These are phyloP conservation scores for Nephila pilipes DNA, from an alignment of 1,140 invertebrate genomes.

Conservation along the genomic window DNA sequence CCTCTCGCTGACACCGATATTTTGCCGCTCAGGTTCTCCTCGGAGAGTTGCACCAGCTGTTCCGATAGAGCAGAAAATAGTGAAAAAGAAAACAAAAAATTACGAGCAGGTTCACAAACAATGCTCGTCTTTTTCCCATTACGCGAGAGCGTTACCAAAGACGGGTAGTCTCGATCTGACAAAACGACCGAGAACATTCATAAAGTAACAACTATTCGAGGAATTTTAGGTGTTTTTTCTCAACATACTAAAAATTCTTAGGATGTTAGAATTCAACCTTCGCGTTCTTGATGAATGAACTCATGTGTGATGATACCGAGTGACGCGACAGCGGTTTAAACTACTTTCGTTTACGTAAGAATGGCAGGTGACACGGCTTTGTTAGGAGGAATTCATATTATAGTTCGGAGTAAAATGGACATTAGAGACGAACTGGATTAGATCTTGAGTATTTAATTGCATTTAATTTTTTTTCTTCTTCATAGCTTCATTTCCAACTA, in stretches of 20 bases:
- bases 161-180: not conserved
- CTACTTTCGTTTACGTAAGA: not conserved
- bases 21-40: not conserved
- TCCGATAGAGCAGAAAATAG: not conserved
- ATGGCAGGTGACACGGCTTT: not conserved
- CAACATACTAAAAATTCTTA: slow-evolving; percentile 11
- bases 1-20: not conserved
- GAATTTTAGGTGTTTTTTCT: slow-evolving; percentile 7
- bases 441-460: no score
- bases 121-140: not conserved
- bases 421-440: not conserved
- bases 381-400: not conserved
- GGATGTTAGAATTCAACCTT: slow-evolving; percentile 11
- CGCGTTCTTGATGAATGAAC: not conserved
- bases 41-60: slow-evolving; percentile 10
- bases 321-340: not conserved
- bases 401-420: not conserved
- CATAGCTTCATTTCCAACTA: no score
- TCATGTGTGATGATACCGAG: not conserved
- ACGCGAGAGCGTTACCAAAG: not conserved
- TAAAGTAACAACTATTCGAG: slow-evolving; percentile 16
- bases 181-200: slow-evolving; percentile 1
- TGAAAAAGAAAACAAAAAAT: slow-evolving; percentile 11
- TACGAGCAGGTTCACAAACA: slow-evolving; percentile 37
- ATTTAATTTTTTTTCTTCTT: no score